Evolutionary conservation across 2,797 vertebrate species (phyloP), one percentile per base, ranked within the genome.

Genomic region (Taenioides sp.): DNA sequence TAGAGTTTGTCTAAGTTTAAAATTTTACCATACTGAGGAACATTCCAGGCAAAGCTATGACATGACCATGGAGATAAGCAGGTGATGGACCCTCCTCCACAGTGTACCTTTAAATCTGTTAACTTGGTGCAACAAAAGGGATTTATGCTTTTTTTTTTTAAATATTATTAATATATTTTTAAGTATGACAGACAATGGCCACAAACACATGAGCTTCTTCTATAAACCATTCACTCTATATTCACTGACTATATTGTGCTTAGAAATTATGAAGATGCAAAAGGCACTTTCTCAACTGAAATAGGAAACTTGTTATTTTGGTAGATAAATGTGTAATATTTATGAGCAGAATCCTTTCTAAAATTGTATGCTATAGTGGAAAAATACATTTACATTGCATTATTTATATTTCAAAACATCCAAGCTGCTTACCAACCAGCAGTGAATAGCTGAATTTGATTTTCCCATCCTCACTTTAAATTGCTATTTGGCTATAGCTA

Each of bases 301-400:
- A 59, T 9, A 17, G 25, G 16, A 59, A 20, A 49, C 88, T 55
- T 91, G 93, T 65, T 77, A 93, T 65, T 77, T 34, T 34, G 18
- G 7, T 9, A 34, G 12, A 1, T 58, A 20, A 31, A 34, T n/a
- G 28, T 10, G 28, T 28, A 34, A 34, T 61, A 61, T 61, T 7
- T 22, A 65, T 16, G n/a, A 6, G 6, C 12, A 43, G 22, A 12
- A 47, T 47, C 61, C 12, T 63, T 22, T 90, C 71, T 23, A 7
- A 25, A 25, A 7, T 5, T 25, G 50, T 28, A 50, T 4, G 14
- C 25, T 18, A 20, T 12, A 28, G 23, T 65, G 7, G 11, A 18
- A 28, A 65, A 52, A 66, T 16, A 50, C 7, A 47, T 64, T 43
- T 18, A 5, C 61, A 43, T 27, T 27, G 25, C 25, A 27, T 43